Evolutionary conservation across 2,113 vertebrate genomes (phyloP).

Genomic region (Steatornis caripensis): DNA sequence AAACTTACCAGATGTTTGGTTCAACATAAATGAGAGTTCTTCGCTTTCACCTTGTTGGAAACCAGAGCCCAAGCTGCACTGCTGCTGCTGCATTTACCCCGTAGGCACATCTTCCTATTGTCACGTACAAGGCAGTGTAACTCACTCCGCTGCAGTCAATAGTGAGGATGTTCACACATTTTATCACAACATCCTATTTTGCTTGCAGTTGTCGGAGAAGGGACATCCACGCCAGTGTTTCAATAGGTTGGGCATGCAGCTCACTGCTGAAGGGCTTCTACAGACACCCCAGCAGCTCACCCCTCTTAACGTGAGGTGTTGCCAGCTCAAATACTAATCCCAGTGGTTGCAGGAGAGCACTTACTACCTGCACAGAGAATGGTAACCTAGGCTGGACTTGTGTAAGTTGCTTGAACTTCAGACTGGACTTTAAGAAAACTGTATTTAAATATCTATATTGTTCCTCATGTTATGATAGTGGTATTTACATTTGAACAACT

Average conservation of each 20-base stretch:
- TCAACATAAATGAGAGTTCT: not conserved
- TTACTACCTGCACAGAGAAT: not conserved
- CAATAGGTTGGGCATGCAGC: not conserved
- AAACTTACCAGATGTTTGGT: not conserved
- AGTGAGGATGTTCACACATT: not conserved
- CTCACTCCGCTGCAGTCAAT: not conserved
- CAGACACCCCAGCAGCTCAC: not conserved
- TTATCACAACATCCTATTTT: not conserved
- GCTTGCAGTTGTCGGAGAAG: not conserved
- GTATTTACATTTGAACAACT: not conserved
- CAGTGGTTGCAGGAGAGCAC: not conserved
- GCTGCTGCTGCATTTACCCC: not conserved
- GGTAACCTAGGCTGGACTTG: not conserved
- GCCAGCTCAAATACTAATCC: not conserved
- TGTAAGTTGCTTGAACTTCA: not conserved
- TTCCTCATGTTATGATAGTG: not conserved
- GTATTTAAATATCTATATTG: not conserved
- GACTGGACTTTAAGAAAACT: not conserved
- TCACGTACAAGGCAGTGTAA: no score
- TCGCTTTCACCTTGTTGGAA: not conserved
- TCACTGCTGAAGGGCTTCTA: not conserved
- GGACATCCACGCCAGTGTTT: not conserved
- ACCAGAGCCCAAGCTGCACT: not conserved
- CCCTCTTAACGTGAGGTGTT: not conserved
- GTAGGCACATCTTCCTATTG: not conserved